Conservation (phyloP, 2,113 vertebrate species). For the Oncorhynchus mykiss region DNA sequence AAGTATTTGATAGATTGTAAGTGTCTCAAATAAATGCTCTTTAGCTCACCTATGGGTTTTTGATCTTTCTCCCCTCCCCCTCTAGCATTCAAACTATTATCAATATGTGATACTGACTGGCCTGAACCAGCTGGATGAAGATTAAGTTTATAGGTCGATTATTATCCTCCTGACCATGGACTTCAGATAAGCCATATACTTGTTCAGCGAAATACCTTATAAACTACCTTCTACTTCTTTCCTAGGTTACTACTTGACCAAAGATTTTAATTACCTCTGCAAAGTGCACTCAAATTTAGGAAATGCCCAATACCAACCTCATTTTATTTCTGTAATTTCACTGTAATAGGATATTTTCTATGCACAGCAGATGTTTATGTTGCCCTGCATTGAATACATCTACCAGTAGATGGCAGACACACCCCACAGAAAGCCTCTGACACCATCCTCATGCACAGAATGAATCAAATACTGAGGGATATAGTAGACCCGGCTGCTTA, state of each 20-base stretch:
- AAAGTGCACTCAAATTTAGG: too few relatives aligned
- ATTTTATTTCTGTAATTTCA: too few relatives aligned
- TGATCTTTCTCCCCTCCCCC: not conserved
- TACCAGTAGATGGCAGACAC: constrained; percentile 67
- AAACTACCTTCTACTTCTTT: too few relatives aligned
- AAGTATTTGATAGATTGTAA: not conserved
- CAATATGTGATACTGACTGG: constrained; percentile 34
- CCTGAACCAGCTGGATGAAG: not conserved
- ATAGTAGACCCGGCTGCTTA: not conserved
- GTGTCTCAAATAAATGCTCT: not conserved
- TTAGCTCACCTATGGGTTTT: not conserved
- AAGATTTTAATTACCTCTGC: too few relatives aligned
- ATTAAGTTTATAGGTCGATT: not conserved
- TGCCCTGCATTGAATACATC: not conserved
- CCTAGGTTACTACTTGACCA: too few relatives aligned
- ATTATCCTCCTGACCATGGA: not conserved
- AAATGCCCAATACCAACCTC: too few relatives aligned
- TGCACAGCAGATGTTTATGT: not conserved
- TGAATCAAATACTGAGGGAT: not conserved
- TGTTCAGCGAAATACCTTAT: not conserved
- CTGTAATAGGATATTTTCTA: too few relatives aligned
- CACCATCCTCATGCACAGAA: not conserved
- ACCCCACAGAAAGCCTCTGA: not conserved
- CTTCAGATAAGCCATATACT: not conserved
- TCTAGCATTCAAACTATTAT: constrained; percentile 56